phyloP scores from a whole-genome alignment of 2,797 vertebrate genomes.

The Acomys russatus region DNA sequence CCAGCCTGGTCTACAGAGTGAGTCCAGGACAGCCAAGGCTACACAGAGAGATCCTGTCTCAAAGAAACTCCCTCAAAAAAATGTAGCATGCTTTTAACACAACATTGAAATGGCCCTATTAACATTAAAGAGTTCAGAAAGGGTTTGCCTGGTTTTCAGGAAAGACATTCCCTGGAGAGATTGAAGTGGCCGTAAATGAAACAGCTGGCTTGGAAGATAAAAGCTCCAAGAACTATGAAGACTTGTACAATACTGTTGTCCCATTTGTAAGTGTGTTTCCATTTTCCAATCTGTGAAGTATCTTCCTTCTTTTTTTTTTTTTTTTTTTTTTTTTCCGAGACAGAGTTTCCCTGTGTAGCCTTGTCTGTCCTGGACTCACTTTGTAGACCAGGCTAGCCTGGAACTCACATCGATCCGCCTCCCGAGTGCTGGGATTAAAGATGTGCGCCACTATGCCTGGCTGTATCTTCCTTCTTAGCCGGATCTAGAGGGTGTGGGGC shows the following conservation, averaged over 20 bases:
- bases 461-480: background rate
- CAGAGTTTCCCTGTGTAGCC: no score
- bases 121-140: slow-evolving; percentile 39
- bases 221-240: background rate
- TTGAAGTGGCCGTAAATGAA: background rate
- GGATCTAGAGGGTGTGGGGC: background rate
- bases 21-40: no score
- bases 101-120: background rate
- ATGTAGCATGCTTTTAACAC: background rate
- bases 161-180: slow-evolving; percentile 26
- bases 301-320: background rate
- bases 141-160: slow-evolving; percentile 84
- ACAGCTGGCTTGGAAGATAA: accelerated
- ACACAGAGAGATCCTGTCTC: no score
- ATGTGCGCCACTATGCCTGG: no score
- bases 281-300: background rate
- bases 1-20: no score
- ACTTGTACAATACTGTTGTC: accelerated
- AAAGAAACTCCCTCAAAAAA: no score
- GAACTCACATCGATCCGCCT: no score
- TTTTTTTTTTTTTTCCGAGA: no score
- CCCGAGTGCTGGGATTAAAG: no score
- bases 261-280: slow-evolving; percentile 81
- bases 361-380: no score
- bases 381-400: no score